Percentiles rank a stretch among this genome's conserved stretches.
Evolutionary conservation across 2,113 vertebrate species (phyloP).

Genomic region (Cochlearius cochlearius): DNA sequence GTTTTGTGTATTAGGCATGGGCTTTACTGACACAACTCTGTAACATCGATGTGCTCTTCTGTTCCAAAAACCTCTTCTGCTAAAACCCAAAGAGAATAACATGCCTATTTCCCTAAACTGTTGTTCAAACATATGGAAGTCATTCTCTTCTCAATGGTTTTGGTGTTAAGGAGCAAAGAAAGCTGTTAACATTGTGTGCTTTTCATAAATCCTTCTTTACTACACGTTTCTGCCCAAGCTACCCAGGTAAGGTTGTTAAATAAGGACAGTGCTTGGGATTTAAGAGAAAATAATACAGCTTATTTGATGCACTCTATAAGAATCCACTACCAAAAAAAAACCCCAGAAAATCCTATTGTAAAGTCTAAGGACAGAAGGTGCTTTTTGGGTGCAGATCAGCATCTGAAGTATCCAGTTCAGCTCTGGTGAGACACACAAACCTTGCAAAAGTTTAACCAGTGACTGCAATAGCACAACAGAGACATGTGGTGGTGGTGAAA

Average conservation of each 20-base stretch:
- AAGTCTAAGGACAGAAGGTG: background rate
- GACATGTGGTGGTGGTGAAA: background rate
- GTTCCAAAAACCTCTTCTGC: background rate
- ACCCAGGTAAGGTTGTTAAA: background rate
- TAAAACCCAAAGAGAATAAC: constrained; percentile 2
- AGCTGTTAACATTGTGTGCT: background rate
- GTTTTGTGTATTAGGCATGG: background rate
- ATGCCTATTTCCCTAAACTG: background rate
- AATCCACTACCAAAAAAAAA: background rate
- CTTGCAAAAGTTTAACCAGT: background rate
- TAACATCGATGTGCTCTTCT: background rate
- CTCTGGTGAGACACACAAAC: background rate
- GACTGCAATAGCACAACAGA: background rate
- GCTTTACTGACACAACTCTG: background rate
- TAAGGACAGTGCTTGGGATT: background rate
- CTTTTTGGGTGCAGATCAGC: background rate
- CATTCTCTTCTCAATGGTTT: background rate
- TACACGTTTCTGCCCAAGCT: background rate
- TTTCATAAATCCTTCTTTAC: background rate
- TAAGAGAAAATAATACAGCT: background rate
- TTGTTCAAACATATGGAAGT: background rate
- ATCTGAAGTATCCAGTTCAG: background rate
- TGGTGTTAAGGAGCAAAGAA: background rate
- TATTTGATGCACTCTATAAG: background rate
- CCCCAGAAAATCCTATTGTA: background rate